Evolutionary conservation across 64 coral and sea anemone genomes (phyloP).

Genomic region (Dendronephthya gigantea): DNA sequence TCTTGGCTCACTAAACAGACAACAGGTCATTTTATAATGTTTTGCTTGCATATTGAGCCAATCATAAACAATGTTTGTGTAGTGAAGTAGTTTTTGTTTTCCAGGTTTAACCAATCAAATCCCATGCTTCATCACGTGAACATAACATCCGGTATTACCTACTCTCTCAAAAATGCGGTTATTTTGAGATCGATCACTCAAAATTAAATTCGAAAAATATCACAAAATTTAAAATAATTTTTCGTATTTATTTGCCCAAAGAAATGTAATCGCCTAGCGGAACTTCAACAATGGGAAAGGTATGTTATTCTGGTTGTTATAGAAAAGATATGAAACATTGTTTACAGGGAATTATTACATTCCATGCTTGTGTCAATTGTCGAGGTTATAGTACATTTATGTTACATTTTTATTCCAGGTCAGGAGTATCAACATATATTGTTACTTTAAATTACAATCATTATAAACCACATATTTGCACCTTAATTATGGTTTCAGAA

Average conservation of each 20-base stretch:
- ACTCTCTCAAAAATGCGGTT: background rate
- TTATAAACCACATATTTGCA: no score
- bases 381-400: no score
- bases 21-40: background rate
- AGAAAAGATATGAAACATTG: background rate
- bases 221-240: background rate
- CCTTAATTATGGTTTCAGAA: no score
- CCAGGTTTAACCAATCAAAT: background rate
- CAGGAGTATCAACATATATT: no score
- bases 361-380: background rate
- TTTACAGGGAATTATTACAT: background rate
- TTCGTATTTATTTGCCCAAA: background rate
- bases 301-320: background rate
- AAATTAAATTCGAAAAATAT: background rate
- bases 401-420: no score
- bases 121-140: background rate
- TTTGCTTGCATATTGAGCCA: background rate
- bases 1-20: background rate
- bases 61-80: background rate
- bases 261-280: background rate
- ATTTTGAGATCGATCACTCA: background rate
- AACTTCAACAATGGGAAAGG: background rate
- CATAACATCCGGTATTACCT: background rate
- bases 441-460: no score
- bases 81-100: background rate